Evolutionary conservation across 2,888 invertebrate genomes (phyloP).

Genomic region (Conops quadrifasciatus): DNA sequence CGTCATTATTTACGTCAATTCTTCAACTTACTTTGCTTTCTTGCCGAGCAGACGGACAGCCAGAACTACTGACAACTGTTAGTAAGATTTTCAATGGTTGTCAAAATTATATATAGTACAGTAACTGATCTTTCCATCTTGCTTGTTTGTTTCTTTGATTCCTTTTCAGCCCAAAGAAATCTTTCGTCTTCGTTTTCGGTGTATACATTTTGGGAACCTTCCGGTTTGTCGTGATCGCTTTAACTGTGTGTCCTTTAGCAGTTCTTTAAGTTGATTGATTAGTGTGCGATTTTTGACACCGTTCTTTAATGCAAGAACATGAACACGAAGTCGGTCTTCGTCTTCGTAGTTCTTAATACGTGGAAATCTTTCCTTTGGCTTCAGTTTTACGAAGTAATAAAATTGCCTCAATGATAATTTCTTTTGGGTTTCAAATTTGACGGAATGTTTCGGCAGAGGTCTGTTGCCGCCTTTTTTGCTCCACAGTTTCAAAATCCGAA

Average conservation of each 20-base stretch:
- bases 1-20: too few relatives aligned
- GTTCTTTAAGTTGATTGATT: constrained; percentile 60
- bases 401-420: too few relatives aligned
- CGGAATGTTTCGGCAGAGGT: too few relatives aligned
- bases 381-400: too few relatives aligned
- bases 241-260: constrained; percentile 36
- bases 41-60: not conserved
- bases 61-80: constrained; percentile 15
- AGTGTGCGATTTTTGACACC: constrained; percentile 62
- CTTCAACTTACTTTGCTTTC: too few relatives aligned
- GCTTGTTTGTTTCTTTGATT: not conserved
- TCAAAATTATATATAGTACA: not conserved
- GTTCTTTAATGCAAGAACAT: constrained; percentile 20
- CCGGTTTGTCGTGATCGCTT: not conserved
- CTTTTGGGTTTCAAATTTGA: too few relatives aligned
- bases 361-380: too few relatives aligned
- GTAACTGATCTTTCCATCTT: too few relatives aligned
- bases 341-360: too few relatives aligned
- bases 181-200: constrained; percentile 21
- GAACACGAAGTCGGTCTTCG: constrained; percentile 32
- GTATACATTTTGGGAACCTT: too few relatives aligned
- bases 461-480: too few relatives aligned
- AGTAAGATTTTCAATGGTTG: constrained; percentile 16
- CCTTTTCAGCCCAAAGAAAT: not conserved
- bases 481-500: not conserved